Conservation (phyloP, 2,113 vertebrate genomes). For the Pteronura brasiliensis region DNA sequence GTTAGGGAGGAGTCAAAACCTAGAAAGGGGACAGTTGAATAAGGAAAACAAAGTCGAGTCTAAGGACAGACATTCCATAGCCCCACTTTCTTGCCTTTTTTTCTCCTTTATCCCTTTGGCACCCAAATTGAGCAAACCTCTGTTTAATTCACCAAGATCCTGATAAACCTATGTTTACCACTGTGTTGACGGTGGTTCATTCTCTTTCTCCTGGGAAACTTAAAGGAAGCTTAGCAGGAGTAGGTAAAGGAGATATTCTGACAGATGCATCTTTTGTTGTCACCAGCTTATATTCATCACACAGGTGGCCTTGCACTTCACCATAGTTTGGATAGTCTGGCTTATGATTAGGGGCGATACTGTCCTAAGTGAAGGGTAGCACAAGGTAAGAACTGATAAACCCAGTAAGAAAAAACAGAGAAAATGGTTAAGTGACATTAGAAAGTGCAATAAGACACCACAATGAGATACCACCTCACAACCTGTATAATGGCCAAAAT, state of each 20-base stretch:
- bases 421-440: not conserved
- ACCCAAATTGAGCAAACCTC: not conserved
- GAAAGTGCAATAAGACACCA: not conserved
- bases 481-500: not conserved
- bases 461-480: not conserved
- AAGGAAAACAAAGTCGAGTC: not conserved
- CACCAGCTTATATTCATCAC: not conserved
- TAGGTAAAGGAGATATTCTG: not conserved
- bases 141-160: not conserved
- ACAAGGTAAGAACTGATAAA: not conserved
- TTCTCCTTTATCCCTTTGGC: not conserved
- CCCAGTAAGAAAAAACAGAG: not conserved
- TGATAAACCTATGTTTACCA: not conserved
- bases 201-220: not conserved
- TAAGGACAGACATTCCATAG: not conserved
- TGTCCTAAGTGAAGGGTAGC: not conserved
- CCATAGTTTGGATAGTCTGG: not conserved
- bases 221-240: not conserved
- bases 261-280: not conserved
- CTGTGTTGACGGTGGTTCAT: not conserved
- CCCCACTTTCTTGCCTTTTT: not conserved
- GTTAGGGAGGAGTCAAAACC: not conserved
- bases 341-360: not conserved
- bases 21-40: not conserved
- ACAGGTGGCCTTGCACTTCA: not conserved